Evolutionary conservation across 2,797 vertebrate species (phyloP), one percentile per base, ranked within the genome.

Genomic region (Takifugu ocellatus): DNA sequence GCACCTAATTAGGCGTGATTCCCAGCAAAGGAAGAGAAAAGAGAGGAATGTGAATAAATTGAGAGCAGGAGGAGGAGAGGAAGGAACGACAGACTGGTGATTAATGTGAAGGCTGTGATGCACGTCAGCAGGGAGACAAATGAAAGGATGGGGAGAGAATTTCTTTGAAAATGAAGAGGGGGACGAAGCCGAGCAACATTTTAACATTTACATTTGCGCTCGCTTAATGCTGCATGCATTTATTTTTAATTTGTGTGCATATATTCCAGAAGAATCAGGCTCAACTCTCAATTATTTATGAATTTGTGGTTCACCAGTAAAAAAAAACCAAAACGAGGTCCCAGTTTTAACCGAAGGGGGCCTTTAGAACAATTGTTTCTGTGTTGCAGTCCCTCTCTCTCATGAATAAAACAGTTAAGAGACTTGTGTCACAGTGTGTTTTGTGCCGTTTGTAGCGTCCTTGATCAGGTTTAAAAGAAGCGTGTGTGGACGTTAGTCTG

Each of bases 1-100:
- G 86, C 63, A 81, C 85, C 90, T 91, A 92, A 92, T 92, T 92
- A 92, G 89, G 83, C 85, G 81, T 91, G 90, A 91, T 92, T 90
- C 85, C 86, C 86, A 71, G 88, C 87, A 87, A 90, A 90, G 86
- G 84, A 89, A 87, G 78, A 79, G 75, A 85, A 89, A 87, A 85
- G 79, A 78, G 78, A 79, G 86, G 84, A 88, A 90, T 86, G 84
- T 89, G 90, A 90, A 91, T 89, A 90, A 89, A 90, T 90, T 90
- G 88, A 83, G 84, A 86, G 48, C 72, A 81, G 79, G 87, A 88
- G 84, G 79, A 83, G 82, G 81, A 87, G 81, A 88, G 84, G 83
- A 70, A 78, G 80, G 81, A 80, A 74, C 72, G 90, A 90, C 90
- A 90, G 87, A 86, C 81, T 84, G 81, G 83, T 92, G 91, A 92